Base-by-base conservation (phyloP, 1,140 invertebrate genomes). In the Megathymus violae region DNA sequence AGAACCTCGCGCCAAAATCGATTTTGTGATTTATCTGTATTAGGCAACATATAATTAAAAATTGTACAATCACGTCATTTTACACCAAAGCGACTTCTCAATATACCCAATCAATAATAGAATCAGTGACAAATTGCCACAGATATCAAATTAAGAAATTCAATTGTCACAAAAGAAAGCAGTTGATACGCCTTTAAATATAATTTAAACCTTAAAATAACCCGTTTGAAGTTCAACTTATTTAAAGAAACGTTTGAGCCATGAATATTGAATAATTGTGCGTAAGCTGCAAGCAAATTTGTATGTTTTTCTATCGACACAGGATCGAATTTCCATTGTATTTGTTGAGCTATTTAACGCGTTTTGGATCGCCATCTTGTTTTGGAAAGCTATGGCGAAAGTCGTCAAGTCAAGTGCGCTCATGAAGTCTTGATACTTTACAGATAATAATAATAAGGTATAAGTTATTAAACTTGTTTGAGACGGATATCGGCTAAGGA, bases 301-400 rank as follows among this genome's bases (percentile, higher is more conserved):
- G n/a, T 46, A 69, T 52, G 4, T 46, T 67, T 15, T 59, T 15
- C 43, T 2, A 14, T 27, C 4, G 1, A 14, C 0, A 7, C 16
- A 62, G 52, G 40, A 59, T 48, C 50, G 59, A 64, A 66, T 64
- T 66, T 70, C 13, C 48, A 58, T 52, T 59, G 25, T 10, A 11
- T 22, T 47, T 16, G 22, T 38, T 63, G 40, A 58, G 31, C 5
- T 27, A 50, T 40, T 72, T 73, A 67, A 31, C 62, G 7, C 19
- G 19, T 22, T 31, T 31, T 31, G 27, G 27, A 31, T 9, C 19
- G 27, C 27, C 27, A 31, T 31, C 27, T 54, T 76, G 80, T 85
- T 85, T 85, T 85, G 74, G 82, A 85, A 82, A 85, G 82, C 75
- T 82, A 74, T 65, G 76, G 82, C 82, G 80, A 85, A 85, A 85